Evolutionary conservation across 2,797 vertebrate species (phyloP), one percentile per base, ranked within the genome.

Genomic region (Pterois miles): DNA sequence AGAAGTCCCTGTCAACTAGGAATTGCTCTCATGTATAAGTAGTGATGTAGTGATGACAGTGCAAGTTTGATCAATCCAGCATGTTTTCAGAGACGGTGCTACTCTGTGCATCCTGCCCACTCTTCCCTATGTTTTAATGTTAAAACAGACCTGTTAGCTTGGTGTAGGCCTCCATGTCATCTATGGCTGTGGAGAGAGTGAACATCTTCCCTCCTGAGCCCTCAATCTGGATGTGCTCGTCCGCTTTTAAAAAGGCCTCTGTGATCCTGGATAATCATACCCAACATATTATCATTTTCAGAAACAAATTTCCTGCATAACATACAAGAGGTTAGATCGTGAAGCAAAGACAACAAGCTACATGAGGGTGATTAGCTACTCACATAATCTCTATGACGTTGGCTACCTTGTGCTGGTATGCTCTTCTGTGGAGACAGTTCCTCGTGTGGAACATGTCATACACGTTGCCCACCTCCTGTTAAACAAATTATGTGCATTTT

Each of bases 401-500:
- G 79, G 95, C 91, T 72, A 98, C 94, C 94, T 96, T 98, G 92
- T 99, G 98, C 75, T 99, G 98, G 86, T 99, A 99, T 1, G 98
- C 98, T 90, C 96, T 95, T 29, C 96, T 96, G 84, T 99, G 98
- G 71, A 99, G 95, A 73, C 89, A 95, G 89, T 96, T 96, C 62
- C 98, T 96, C 0, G 96, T 98, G 85, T 99, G 95, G 92, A 99
- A 99, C 98, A 99, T 95, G 86, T 99, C 97, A 0, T 99, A 99
- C 31, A 99, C 79, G 89, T 98, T 97, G 4, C 93, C 96, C 84
- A 96, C 97, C 77, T 99, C 98, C 98, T 99, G 92, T 71, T 88
- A 48, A 33, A 86, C 87, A 72, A 74, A 72, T 23, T 1, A 36
- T 1, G 4, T 11, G 2, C 2, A 4, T 58, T 48, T 84, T 27